Conservation (phyloP, 2,888 invertebrate genomes). For the Eupithecia pulchellata region DNA sequence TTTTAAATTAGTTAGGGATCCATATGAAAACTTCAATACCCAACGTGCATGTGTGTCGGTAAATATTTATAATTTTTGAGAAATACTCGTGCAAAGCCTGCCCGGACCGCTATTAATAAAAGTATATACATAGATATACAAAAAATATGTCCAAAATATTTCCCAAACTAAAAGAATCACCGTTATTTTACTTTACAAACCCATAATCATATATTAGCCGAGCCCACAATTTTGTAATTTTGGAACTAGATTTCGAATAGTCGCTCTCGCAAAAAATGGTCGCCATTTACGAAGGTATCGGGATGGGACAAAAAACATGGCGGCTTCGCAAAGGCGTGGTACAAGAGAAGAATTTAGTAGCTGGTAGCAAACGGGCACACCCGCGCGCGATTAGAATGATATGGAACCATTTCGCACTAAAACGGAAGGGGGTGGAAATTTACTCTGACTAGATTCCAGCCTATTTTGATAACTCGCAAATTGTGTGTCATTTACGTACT, state of each 20-base stretch:
- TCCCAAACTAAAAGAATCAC: background rate
- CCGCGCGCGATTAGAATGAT: background rate
- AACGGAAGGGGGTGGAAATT: background rate
- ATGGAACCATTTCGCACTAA: background rate
- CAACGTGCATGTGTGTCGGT: no score
- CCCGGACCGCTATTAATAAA: no score
- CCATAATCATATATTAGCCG: background rate
- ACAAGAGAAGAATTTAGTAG: background rate
- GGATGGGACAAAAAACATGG: slow-evolving; percentile 25
- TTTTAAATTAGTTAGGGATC: no score
- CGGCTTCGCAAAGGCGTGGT: slow-evolving; percentile 28
- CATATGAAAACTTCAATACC: no score
- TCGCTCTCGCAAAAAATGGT: slow-evolving; percentile 29
- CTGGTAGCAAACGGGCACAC: background rate
- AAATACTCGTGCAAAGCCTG: no score
- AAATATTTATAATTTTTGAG: no score
- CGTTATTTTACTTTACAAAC: background rate
- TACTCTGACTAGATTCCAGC: no score
- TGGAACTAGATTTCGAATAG: slow-evolving; percentile 33
- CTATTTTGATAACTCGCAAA: no score
- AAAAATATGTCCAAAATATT: background rate
- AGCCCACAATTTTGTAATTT: slow-evolving; percentile 42
- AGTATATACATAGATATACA: no score
- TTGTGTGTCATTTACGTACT: no score
- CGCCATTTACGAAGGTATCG: background rate